Evolutionary conservation across 2,113 vertebrate species (phyloP), one percentile per base, ranked within the genome.

Genomic region (Upupa epops): DNA sequence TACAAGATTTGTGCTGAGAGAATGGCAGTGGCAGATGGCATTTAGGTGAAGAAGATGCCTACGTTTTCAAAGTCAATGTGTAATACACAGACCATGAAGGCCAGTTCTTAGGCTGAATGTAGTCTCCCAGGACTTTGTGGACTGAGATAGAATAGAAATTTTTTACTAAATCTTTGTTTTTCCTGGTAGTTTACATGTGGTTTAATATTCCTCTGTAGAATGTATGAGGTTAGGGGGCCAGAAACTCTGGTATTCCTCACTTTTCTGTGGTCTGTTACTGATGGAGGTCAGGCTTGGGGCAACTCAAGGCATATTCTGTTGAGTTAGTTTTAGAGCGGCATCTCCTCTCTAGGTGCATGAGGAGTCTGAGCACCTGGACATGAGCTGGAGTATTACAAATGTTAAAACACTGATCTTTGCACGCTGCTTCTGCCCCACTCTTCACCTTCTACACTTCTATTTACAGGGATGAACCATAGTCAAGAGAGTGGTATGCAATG

Each of bases 381-480:
- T 31, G 31, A 58, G 45, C 60, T 63, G 54, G 25, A 68, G 26
- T 22, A n/a, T 60, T 40, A 42, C 11, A n/a, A 58, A 22, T 21
- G 0, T 0, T 29, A 32, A 9, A 54, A 26, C 7, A 34, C 37
- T 74, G 26, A 20, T 51, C 24, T 83, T n/a, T 40, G 26, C 10
- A 63, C 45, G 19, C 51, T 74, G 61, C 22, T 36, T 3, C 56
- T 65, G 52, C 28, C 5, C 8, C 36, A 16, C 19, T 54, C 45
- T 85, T 88, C 37, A 32, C 21, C 17, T 56, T 79, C 20, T 34
- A 73, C 9, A 6, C 11, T n/a, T 55, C 37, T 11, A 9, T 75
- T 70, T 22, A 15, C 0, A 0, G 16, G 21, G 8, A 9, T 37
- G 69, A 28, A 61, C 29, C 28, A 55, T 1, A 4, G 32, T 45